Base-by-base conservation (phyloP, 2,113 vertebrate genomes). In the Condylura cristata region DNA sequence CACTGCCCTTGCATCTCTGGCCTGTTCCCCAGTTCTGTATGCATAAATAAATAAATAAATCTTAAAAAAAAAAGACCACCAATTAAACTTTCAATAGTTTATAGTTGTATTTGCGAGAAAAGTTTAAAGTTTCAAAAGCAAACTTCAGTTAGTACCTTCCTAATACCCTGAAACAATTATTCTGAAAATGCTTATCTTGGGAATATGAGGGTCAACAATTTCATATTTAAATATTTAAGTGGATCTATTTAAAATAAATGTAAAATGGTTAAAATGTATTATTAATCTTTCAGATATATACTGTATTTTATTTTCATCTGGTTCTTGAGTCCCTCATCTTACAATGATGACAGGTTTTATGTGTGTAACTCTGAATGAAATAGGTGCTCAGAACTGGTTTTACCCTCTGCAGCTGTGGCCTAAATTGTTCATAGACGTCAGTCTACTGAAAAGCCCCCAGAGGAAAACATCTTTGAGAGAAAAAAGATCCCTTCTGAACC, bases 141-240 rank as follows among this genome's bases (percentile, higher is more conserved):
- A 37, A 66, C 65, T 84, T 79, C 6, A 84, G 51, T 60, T 71
- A 65, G 17, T 65, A 58, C 70, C 90, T 93, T 72, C 66, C n/a
- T 14, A 66, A 17, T n/a, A 12, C 6, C n/a, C 46, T 60, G n/a
- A 93, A 93, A 66, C 10, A 34, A 72, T 53, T 84, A 74, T 51
- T 74, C 37, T 84, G 30, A 75, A 72, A 68, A 81, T 85, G 58
- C 8, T 78, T 86, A 58, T 92, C 84, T 91, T 80, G 60, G 63
- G 32, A 93, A 71, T 66, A 63, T 78, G n/a, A 79, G 6, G 0
- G 16, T 84, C 37, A 86, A 30, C 51, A 74, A 30, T 58, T 78
- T 34, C 75, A 20, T 6, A 56, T 22, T 22, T 22, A 7, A 56
- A 56, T 24, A 56, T 22, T 6, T 56, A 17, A 56, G 22, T 22